A percentile compares a stretch with the other conserved stretches of the same genome.
These are phyloP conservation scores for Malurus splendens DNA, from an alignment of 2,797 vertebrate species.

Conservation along the genomic window DNA sequence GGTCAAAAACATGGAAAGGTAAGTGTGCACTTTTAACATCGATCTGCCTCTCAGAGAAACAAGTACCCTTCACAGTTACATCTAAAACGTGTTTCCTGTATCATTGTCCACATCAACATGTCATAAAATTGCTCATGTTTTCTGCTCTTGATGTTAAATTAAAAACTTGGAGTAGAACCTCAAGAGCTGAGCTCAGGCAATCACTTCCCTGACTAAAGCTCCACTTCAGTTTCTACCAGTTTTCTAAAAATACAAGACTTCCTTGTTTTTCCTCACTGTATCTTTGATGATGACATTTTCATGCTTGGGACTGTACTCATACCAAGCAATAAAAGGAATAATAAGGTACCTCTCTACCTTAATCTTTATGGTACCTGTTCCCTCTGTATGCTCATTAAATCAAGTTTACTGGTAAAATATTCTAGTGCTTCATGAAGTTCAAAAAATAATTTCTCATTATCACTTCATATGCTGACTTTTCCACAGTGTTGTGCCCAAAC, in stretches of 20 bases:
- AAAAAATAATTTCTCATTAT: not conserved
- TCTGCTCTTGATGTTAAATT: not conserved
- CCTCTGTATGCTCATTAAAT: not conserved
- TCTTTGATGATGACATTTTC: not conserved
- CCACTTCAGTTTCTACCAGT: not conserved
- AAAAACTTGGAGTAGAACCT: not conserved
- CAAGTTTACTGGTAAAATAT: not conserved
- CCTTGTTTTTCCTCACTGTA: not conserved
- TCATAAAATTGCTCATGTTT: not conserved
- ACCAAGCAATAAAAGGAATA: not conserved
- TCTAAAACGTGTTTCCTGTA: not conserved
- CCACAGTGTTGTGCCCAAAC: not conserved
- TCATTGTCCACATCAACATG: not conserved
- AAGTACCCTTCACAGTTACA: not conserved
- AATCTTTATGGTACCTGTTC: not conserved
- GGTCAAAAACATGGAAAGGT: not conserved
- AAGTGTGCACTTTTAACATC: not conserved
- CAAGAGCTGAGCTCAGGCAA: not conserved
- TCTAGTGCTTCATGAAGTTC: not conserved
- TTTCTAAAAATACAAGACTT: not conserved
- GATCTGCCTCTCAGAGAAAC: not conserved
- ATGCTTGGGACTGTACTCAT: not conserved
- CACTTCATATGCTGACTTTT: not conserved
- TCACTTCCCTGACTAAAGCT: not conserved
- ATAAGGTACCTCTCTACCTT: not conserved